A percentile compares a stretch with the other conserved stretches of the same genome.
These are phyloP conservation scores for Drosophila fuyamai DNA, from an alignment of 1,140 invertebrate genomes.

Conservation along the genomic window DNA sequence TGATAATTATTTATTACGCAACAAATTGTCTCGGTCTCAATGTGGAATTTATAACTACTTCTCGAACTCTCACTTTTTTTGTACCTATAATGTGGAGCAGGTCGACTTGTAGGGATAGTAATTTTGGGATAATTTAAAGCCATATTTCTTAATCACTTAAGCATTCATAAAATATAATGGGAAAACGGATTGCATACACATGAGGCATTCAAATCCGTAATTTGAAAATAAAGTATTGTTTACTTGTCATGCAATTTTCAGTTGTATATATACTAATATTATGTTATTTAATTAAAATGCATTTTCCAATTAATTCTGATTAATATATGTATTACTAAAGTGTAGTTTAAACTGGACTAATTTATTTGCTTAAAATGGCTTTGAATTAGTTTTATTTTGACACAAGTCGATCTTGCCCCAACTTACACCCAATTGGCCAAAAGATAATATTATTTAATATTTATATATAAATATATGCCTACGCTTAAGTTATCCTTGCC, in stretches of 20 bases:
- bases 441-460: conserved; percentile 47
- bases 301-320: not conserved
- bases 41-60: conserved; percentile 36
- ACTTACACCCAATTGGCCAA: conserved; percentile 59
- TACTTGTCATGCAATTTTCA: no score
- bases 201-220: not conserved
- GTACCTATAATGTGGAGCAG: not conserved
- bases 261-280: no score
- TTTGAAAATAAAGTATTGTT: no score
- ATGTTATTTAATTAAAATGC: no score
- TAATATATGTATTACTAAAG: not conserved
- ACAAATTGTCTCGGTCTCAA: conserved; percentile 37
- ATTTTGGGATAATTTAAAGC: not conserved
- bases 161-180: not conserved
- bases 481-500: conserved; percentile 11
- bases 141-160: not conserved
- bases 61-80: not conserved
- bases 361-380: no score
- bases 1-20: conserved; percentile 66
- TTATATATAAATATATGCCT: conserved; percentile 4
- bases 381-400: conserved; percentile 1
- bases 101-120: not conserved
- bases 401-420: not conserved
- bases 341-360: not conserved
- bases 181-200: not conserved